Evolutionary conservation across 2,797 vertebrate genomes (phyloP).

Genomic region (Danio aesculapii): DNA sequence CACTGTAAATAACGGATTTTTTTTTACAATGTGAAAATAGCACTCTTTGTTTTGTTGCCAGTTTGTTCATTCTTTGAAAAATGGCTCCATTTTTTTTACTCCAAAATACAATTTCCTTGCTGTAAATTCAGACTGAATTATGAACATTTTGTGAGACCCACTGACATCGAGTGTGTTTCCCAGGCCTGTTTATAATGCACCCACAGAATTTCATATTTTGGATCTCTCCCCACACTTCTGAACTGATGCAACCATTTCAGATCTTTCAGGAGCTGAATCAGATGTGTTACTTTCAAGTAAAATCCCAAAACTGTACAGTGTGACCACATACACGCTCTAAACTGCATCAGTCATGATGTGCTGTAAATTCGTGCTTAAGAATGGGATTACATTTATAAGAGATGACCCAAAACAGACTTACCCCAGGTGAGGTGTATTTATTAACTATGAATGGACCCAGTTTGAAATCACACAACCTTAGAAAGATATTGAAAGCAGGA

Average conservation of each 20-base stretch:
- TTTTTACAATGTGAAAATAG: no score
- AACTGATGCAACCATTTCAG: neutral
- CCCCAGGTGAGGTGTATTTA: constrained; percentile 85
- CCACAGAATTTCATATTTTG: neutral
- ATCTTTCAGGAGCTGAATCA: neutral
- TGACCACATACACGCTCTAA: neutral
- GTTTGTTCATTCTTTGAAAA: no score
- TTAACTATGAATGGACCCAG: constrained; percentile 86
- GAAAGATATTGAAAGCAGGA: constrained; percentile 86
- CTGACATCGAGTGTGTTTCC: neutral
- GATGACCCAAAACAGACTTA: constrained; percentile 53
- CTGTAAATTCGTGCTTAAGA: neutral
- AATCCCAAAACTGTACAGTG: neutral
- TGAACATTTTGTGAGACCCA: neutral
- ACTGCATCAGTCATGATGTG: neutral
- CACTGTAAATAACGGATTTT: no score
- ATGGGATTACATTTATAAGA: neutral
- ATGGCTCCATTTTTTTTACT: no score
- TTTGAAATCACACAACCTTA: constrained; percentile 85
- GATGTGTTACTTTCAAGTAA: neutral
- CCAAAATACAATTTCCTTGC: no score
- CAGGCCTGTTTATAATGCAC: neutral
- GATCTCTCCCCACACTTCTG: neutral
- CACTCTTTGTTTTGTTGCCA: no score
- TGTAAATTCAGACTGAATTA: no score